These are phyloP conservation scores for Merluccius polli DNA, from an alignment of 2,797 vertebrate species.

Conservation along the genomic window DNA sequence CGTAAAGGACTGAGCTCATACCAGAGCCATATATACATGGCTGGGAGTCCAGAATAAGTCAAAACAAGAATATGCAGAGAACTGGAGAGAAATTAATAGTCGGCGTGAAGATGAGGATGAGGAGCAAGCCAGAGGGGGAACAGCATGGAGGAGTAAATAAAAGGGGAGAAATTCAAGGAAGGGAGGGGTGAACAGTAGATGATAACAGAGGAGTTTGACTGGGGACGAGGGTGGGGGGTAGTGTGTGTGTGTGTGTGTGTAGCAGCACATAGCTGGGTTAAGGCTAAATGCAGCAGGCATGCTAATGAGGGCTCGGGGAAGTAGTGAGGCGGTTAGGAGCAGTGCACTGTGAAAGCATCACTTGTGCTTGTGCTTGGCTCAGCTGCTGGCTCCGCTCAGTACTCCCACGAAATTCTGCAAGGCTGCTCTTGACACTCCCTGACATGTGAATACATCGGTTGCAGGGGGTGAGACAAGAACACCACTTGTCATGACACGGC, in stretches of 20 bases:
- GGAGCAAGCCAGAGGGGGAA: slow-evolving; percentile 51
- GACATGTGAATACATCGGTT: slow-evolving; percentile 66
- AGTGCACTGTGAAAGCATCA: slow-evolving; percentile 73
- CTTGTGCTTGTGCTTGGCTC: slow-evolving; percentile 74
- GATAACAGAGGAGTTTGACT: slow-evolving; percentile 28
- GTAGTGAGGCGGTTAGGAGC: slow-evolving; percentile 64
- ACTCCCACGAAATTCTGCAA: slow-evolving; percentile 67
- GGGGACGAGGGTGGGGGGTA: slow-evolving; percentile 29
- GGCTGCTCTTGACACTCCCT: slow-evolving; percentile 44
- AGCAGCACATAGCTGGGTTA: slow-evolving; percentile 63
- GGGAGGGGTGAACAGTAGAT: slow-evolving; percentile 28
- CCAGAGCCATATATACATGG: neutral
- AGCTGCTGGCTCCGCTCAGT: slow-evolving; percentile 73
- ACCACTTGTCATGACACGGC: slow-evolving; percentile 33
- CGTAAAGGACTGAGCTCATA: slow-evolving; percentile 45
- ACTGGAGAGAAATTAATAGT: slow-evolving; percentile 44
- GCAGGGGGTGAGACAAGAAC: slow-evolving; percentile 49
- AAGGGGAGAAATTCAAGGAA: slow-evolving; percentile 55
- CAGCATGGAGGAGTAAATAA: slow-evolving; percentile 59
- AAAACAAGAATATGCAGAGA: slow-evolving; percentile 22
- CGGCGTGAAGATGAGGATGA: slow-evolving; percentile 42
- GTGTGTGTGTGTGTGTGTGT: slow-evolving; percentile 31
- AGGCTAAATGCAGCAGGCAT: slow-evolving; percentile 72
- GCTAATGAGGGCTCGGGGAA: slow-evolving; percentile 73
- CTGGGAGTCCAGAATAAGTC: slow-evolving; percentile 31